Conservation (phyloP, 2,888 invertebrate species). For the Heliconius ismenius region DNA sequence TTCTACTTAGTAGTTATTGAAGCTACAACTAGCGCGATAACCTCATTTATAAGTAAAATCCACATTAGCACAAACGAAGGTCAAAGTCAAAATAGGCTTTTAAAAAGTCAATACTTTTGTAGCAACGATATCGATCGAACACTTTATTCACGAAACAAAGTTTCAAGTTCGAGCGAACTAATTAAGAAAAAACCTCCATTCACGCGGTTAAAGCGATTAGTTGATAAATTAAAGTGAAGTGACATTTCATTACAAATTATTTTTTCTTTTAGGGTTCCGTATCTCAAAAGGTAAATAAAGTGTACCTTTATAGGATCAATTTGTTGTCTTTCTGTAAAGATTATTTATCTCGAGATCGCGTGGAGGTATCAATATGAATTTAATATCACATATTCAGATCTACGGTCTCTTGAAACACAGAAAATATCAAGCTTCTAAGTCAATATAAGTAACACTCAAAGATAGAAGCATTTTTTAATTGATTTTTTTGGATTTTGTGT, state of each 20-base stretch:
- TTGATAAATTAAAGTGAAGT: conserved; percentile 33
- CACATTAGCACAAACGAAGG: not conserved
- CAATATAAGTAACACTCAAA: too few species aligned
- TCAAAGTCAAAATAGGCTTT: not conserved
- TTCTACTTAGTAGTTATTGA: not conserved
- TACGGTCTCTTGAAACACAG: too few species aligned
- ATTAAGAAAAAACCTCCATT: conserved; percentile 29
- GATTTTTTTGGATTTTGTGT: too few species aligned
- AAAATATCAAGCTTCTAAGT: too few species aligned
- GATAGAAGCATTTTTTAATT: too few species aligned
- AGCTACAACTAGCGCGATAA: not conserved
- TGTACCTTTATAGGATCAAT: too few species aligned
- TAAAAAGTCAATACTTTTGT: conserved; percentile 14
- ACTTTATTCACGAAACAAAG: conserved; percentile 6
- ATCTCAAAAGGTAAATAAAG: too few species aligned
- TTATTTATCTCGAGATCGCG: too few species aligned
- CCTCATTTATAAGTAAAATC: not conserved
- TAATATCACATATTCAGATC: too few species aligned
- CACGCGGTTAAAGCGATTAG: conserved; percentile 27
- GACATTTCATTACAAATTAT: conserved; percentile 27
- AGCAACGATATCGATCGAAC: conserved; percentile 15
- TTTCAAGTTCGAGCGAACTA: conserved; percentile 12
- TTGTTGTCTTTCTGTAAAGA: too few species aligned
- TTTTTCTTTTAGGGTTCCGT: too few species aligned
- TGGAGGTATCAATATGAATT: too few species aligned